phyloP scores from a whole-genome alignment of 2,113 vertebrate genomes.

The Barnardius zonarius region DNA sequence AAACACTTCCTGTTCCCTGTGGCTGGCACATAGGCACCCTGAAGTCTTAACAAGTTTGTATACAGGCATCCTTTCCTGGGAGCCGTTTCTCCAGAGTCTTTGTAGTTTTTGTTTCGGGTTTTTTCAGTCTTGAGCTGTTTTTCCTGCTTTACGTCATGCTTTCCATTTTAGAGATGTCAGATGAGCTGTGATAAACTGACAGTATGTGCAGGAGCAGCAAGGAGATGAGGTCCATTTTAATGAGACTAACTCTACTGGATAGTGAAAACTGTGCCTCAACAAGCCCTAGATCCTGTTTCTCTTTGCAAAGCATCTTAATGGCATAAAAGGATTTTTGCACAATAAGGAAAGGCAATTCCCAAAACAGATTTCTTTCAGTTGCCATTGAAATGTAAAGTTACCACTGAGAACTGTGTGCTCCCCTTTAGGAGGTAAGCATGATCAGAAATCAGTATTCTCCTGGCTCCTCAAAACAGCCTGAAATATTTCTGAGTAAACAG shows the following conservation, averaged over 20 bases:
- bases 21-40: not conserved
- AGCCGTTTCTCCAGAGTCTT: not conserved
- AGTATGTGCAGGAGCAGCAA: constrained; percentile 8
- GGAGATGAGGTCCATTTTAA: constrained; percentile 45
- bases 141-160: constrained; percentile 16
- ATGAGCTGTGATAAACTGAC: constrained; percentile 54
- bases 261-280: not conserved
- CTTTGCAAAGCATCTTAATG: not conserved
- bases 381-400: constrained; percentile 35
- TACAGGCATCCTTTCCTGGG: not conserved
- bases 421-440: not conserved
- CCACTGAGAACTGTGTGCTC: not conserved
- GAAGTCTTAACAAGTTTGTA: not conserved
- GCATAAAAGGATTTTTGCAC: constrained; percentile 35
- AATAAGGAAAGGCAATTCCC: constrained; percentile 36
- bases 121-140: not conserved
- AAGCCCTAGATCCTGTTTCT: constrained; percentile 28
- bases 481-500: constrained; percentile 9
- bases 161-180: constrained; percentile 57
- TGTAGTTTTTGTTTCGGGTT: not conserved
- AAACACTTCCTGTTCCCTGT: not conserved
- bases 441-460: constrained; percentile 7
- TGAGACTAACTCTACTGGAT: constrained; percentile 27
- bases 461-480: not conserved
- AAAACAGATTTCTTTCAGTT: constrained; percentile 21